Evolutionary conservation across 2,888 invertebrate genomes (phyloP).

Genomic region (Fabriciana adippe): DNA sequence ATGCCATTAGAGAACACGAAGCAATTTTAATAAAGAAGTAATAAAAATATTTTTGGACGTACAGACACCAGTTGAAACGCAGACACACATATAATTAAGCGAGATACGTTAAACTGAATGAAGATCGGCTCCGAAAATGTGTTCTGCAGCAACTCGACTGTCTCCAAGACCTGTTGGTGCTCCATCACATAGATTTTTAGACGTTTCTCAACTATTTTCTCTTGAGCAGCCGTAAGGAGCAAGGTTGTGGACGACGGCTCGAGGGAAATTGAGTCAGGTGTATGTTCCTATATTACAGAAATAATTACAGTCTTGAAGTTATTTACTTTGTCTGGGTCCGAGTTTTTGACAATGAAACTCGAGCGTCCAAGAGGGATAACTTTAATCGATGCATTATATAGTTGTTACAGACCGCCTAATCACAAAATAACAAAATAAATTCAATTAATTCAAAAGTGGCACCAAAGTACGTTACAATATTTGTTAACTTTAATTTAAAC

Average conservation of each 20-base stretch:
- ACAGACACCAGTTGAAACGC: slow-evolving; percentile 77
- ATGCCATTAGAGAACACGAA: no score
- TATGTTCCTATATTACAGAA: background rate
- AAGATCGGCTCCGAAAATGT: slow-evolving; percentile 74
- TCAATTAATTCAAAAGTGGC: no score
- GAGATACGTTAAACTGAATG: slow-evolving; percentile 76
- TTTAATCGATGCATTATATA: no score
- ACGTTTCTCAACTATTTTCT: background rate
- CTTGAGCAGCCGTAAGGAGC: background rate
- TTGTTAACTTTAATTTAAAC: no score
- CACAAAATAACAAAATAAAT: no score
- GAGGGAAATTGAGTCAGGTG: background rate
- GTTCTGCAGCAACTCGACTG: slow-evolving; percentile 57
- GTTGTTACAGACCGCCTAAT: no score
- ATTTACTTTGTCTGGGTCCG: no score
- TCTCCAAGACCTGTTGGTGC: slow-evolving; percentile 61
- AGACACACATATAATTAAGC: slow-evolving; percentile 79
- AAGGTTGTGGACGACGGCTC: background rate
- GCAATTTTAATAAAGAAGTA: no score
- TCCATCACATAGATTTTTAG: slow-evolving; percentile 43
- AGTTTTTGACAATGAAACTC: no score
- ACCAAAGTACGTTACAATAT: no score
- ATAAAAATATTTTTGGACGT: slow-evolving; percentile 38
- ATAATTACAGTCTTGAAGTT: background rate
- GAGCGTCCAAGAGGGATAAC: no score